Conservation (phyloP, 2,113 vertebrate species). For the Ciconia boyciana region DNA sequence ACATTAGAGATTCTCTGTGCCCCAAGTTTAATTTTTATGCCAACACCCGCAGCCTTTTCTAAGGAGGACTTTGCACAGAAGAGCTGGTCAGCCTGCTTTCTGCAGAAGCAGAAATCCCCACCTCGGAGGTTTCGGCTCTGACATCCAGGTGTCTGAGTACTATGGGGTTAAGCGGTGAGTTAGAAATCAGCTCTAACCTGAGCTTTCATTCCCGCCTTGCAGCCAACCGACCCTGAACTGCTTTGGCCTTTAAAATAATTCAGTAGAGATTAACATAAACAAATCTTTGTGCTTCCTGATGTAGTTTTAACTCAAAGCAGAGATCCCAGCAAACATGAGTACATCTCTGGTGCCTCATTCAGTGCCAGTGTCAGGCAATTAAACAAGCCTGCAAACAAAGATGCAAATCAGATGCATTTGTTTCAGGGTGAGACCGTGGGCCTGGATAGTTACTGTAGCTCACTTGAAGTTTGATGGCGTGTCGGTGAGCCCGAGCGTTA, state of each 20-base stretch:
- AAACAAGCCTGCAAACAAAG: neutral
- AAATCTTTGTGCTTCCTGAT: neutral
- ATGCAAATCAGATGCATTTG: neutral
- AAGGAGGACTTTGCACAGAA: neutral
- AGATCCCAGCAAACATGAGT: neutral
- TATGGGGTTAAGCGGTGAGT: neutral
- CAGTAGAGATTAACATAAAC: neutral
- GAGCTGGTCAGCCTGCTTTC: neutral
- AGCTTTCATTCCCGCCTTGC: neutral
- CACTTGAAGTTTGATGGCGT: neutral
- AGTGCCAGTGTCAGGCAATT: neutral
- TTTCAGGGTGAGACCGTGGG: neutral
- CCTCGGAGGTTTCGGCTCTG: neutral
- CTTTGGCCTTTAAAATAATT: neutral
- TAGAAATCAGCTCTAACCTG: neutral
- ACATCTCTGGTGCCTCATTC: neutral
- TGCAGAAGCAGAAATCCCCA: neutral
- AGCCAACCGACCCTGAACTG: neutral
- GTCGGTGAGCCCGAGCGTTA: neutral
- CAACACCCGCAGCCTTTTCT: neutral
- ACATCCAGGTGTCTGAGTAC: neutral
- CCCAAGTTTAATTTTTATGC: no score
- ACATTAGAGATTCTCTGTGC: neutral
- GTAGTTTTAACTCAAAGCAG: neutral
- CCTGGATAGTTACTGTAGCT: neutral